phyloP scores from a whole-genome alignment of 2,888 invertebrate species.

The Zaprionus bogoriensis region DNA sequence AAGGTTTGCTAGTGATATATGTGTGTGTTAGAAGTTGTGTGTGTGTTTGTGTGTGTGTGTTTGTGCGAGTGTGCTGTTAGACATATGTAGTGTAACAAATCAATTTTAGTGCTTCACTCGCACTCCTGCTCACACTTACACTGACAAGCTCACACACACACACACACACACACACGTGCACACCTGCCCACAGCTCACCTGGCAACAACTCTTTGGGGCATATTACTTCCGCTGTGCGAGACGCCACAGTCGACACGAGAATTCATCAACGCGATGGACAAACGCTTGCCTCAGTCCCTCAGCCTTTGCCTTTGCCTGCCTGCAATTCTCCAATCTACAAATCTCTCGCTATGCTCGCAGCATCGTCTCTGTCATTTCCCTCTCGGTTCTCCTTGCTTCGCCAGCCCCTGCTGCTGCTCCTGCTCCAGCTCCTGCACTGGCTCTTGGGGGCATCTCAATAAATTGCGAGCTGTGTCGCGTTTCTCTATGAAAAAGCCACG shows the following conservation, averaged over 20 bases:
- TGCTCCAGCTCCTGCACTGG: neutral
- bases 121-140: neutral
- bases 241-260: neutral
- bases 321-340: neutral
- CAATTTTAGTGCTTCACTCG: constrained; percentile 53
- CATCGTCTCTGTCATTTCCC: neutral
- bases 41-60: constrained; percentile 14
- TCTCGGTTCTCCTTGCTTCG: no score
- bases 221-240: constrained; percentile 59
- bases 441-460: constrained; percentile 1
- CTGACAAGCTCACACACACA: neutral
- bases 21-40: constrained; percentile 21
- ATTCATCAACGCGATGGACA: constrained; percentile 44
- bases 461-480: neutral
- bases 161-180: neutral
- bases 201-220: constrained; percentile 44
- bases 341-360: neutral
- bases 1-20: constrained; percentile 43
- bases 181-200: no score
- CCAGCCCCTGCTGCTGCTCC: no score
- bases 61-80: constrained; percentile 30
- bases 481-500: constrained; percentile 32
- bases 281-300: no score
- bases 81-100: constrained; percentile 70
- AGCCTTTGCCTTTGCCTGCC: no score